Conservation (phyloP, 2,888 invertebrate species). For the Allolobophora icterica region DNA sequence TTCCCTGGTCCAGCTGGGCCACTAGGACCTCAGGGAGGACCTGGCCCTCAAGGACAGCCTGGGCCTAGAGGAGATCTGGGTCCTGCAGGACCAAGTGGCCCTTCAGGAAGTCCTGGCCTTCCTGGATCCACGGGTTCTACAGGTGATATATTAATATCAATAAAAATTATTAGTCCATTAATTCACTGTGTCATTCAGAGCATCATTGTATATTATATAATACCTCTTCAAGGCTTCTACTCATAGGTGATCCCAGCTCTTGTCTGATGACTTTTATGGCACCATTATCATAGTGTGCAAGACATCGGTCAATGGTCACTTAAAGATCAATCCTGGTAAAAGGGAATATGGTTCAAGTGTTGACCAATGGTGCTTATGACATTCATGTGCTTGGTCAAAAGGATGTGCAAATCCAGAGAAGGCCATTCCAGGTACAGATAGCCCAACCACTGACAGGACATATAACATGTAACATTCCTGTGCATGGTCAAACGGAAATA, state of each 20-base stretch:
- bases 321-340: background rate
- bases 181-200: background rate
- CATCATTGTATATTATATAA: background rate
- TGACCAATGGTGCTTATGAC: too few relatives aligned
- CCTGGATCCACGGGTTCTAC: slow-evolving; percentile 36
- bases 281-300: too few relatives aligned
- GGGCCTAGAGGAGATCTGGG: slow-evolving; percentile 40
- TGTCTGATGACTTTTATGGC: too few relatives aligned
- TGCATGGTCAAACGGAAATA: too few relatives aligned
- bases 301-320: too few relatives aligned
- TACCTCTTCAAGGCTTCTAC: background rate
- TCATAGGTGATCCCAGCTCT: background rate
- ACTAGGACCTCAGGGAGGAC: slow-evolving; percentile 33
- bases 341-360: too few relatives aligned
- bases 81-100: slow-evolving; percentile 34
- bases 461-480: too few relatives aligned
- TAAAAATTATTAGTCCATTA: background rate
- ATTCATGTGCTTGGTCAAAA: too few relatives aligned
- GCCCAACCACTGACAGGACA: too few relatives aligned
- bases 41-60: slow-evolving; percentile 47
- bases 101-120: slow-evolving; percentile 35
- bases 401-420: too few relatives aligned
- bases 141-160: slow-evolving; percentile 25
- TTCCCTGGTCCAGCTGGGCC: slow-evolving; percentile 28
- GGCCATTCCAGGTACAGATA: too few relatives aligned